Conservation (phyloP, 2,797 vertebrate genomes). For the Gastrophryne carolinensis region DNA sequence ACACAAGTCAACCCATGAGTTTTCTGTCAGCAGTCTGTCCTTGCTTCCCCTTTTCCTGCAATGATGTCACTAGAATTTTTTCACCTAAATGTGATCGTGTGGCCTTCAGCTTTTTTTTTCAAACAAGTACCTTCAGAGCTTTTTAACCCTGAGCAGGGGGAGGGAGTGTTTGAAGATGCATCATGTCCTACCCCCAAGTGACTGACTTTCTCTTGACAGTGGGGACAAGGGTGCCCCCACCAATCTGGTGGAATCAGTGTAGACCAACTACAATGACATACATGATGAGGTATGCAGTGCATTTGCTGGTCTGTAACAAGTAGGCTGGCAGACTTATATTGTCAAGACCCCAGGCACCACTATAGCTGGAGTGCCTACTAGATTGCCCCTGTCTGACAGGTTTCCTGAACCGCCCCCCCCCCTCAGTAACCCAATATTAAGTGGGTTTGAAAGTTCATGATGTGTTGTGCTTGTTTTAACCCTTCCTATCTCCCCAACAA, state of each 20-base stretch:
- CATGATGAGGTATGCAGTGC: slow-evolving; percentile 94
- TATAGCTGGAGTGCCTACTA: too few relatives aligned
- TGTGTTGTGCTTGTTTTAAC: too few relatives aligned
- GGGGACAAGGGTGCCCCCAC: slow-evolving; percentile 95
- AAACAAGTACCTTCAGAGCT: too few relatives aligned
- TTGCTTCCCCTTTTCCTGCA: slow-evolving; percentile 27
- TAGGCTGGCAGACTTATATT: too few relatives aligned
- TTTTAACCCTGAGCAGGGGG: slow-evolving; percentile 59
- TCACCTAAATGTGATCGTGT: slow-evolving; percentile 63
- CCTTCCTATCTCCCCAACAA: too few relatives aligned
- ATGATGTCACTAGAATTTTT: slow-evolving; percentile 70
- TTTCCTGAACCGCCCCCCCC: too few relatives aligned
- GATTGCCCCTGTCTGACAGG: too few relatives aligned
- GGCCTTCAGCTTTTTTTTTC: too few relatives aligned
- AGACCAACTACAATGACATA: slow-evolving; percentile 98
- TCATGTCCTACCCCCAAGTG: neutral
- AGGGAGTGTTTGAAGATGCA: neutral
- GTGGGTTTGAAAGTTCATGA: too few relatives aligned
- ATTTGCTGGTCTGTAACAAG: too few relatives aligned
- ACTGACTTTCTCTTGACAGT: slow-evolving; percentile 61
- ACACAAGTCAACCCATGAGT: slow-evolving; percentile 94
- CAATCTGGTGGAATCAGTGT: slow-evolving; percentile 93
- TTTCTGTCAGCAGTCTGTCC: neutral
- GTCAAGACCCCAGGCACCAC: too few relatives aligned
- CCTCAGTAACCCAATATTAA: too few relatives aligned